Percentiles rank a stretch among this genome's conserved stretches.
These are phyloP conservation scores for Odontothrips loti DNA, from an alignment of 2,888 invertebrate species.

Conservation along the genomic window DNA sequence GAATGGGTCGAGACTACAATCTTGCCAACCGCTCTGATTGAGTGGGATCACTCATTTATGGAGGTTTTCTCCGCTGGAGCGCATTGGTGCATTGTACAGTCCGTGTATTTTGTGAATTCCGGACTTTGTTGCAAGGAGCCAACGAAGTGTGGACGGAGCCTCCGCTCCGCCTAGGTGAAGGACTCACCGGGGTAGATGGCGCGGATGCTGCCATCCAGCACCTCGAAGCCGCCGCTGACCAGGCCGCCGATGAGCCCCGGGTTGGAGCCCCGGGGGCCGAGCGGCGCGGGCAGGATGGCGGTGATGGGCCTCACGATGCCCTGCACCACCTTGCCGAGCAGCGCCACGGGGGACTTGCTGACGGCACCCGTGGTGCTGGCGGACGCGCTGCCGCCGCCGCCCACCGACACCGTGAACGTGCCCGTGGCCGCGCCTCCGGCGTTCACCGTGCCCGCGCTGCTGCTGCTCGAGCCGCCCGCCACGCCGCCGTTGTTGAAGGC, in stretches of 20 bases:
- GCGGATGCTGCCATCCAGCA: constrained; percentile 3
- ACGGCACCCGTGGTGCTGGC: constrained; percentile 1
- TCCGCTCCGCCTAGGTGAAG: no score
- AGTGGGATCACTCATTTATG: no score
- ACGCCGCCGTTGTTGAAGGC: constrained; percentile 13
- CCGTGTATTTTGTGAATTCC: no score
- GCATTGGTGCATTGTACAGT: no score
- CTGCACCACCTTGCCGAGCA: constrained; percentile 12
- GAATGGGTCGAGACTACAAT: no score
- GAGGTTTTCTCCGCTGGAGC: no score
- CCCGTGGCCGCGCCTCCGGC: neutral
- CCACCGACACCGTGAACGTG: neutral
- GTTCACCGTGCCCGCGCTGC: neutral
- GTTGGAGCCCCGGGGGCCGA: constrained; percentile 8
- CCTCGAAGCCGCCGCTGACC: constrained; percentile 11
- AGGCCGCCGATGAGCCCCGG: constrained; percentile 11
- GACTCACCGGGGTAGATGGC: constrained; percentile 22
- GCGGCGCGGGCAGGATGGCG: constrained; percentile 20
- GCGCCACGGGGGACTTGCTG: constrained; percentile 15
- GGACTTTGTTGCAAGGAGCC: no score
- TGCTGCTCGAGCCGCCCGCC: neutral
- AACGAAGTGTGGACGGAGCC: no score
- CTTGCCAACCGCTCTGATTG: no score
- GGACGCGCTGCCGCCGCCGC: constrained; percentile 10
- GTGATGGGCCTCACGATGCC: constrained; percentile 15